phyloP scores from a whole-genome alignment of 2,113 vertebrate genomes.

The Alces alces region DNA sequence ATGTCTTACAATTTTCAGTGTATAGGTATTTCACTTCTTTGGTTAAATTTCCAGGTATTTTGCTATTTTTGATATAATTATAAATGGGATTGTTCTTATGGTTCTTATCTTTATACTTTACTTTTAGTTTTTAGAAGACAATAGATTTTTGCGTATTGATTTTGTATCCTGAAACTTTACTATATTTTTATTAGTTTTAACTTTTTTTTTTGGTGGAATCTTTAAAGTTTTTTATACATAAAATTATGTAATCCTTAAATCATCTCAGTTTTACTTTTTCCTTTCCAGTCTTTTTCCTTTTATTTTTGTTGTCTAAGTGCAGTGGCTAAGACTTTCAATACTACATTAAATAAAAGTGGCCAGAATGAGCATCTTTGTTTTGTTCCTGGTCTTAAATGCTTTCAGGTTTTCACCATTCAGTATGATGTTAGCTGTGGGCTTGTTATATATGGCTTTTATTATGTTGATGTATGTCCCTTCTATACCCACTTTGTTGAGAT shows the following conservation, averaged over 20 bases:
- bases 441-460: not conserved
- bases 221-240: not conserved
- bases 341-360: not conserved
- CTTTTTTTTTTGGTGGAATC: not conserved
- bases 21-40: not conserved
- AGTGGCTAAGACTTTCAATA: not conserved
- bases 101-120: not conserved
- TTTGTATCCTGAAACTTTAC: not conserved
- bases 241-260: not conserved
- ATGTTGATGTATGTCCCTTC: not conserved
- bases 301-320: not conserved
- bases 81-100: not conserved
- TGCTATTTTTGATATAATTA: not conserved
- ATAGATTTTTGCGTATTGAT: not conserved
- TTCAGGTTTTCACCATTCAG: not conserved
- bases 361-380: not conserved
- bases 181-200: not conserved
- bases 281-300: not conserved
- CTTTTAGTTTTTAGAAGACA: not conserved
- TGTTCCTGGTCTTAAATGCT: not conserved
- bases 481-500: not conserved
- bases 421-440: not conserved
- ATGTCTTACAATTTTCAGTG: not conserved
- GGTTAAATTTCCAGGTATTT: not conserved
- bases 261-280: not conserved